Evolutionary conservation across 37 sponge, comb jelly and placozoan species (phyloP), one percentile per base, ranked within the genome.

Genomic region (Tethya wilhelma): DNA sequence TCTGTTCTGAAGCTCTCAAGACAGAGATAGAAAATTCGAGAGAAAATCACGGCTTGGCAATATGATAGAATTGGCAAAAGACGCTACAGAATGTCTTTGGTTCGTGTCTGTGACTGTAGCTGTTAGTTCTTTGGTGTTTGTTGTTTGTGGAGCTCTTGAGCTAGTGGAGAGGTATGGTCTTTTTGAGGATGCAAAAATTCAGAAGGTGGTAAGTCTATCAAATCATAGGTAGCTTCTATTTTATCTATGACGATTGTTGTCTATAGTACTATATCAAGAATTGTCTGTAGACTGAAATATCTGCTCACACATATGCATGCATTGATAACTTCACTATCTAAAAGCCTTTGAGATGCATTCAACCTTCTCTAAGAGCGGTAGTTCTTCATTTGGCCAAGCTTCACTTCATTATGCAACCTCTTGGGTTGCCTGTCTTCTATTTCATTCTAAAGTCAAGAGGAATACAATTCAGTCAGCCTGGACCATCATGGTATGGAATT

Each of bases 171-270:
- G 60, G 29, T 75, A 74, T 67, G 32, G 26, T 1, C 59, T 74
- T 46, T 84, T 84, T 38, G 42, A 67, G 38, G 74, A 84, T 29
- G 69, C 77, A 14, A 84, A 63, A 56, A 64, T 84, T 22, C 76
- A 75, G 42, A 75, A 58, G 32, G 25, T 45, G 7, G n/a, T 30
- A 56, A 38, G 73, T 71, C 34, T 39, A 6, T 29, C 2, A 63
- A 25, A 17, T 40, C 20, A 26, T 44, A n/a, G 23, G n/a, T n/a
- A n/a, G 9, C 23, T 70, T 20, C 3, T 70, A n/a, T 30, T 70
- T 70, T 9, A 49, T 49, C 14, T 49, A 14, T 49, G 53, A 49
- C 14, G 14, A 49, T 49, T 49, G 14, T 49, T 49, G 14, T 19
- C n/a, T n/a, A n/a, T n/a, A n/a, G n/a, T n/a, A n/a, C n/a, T n/a